These are phyloP conservation scores for Mya arenaria DNA, from an alignment of 1,140 invertebrate species.

Conservation along the genomic window DNA sequence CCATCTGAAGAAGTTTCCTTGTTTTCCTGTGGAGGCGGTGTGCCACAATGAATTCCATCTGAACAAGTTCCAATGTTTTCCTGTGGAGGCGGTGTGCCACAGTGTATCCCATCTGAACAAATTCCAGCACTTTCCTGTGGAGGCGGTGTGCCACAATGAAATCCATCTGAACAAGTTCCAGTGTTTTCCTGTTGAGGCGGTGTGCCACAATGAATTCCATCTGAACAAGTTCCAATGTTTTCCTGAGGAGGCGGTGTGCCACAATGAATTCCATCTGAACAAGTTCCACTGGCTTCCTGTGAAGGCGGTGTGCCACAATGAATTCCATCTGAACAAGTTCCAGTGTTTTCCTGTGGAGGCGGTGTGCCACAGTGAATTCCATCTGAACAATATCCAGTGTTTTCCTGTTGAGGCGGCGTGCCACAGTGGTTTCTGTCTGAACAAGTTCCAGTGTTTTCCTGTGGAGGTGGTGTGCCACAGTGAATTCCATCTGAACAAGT, in stretches of 20 bases:
- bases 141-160: conserved; percentile 47
- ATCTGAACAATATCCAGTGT: conserved; percentile 17
- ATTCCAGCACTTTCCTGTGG: neutral
- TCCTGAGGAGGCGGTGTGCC: conserved; percentile 36
- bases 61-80: conserved; percentile 10
- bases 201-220: conserved; percentile 47
- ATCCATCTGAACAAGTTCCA: conserved; percentile 49
- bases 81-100: conserved; percentile 44
- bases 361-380: conserved; percentile 44
- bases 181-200: conserved; percentile 10
- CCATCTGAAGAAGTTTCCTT: conserved; percentile 17
- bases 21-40: conserved; percentile 10
- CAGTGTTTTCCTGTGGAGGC: conserved; percentile 29
- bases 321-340: conserved; percentile 33
- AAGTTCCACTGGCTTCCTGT: neutral
- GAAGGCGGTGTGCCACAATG: conserved; percentile 50
- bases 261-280: conserved; percentile 51
- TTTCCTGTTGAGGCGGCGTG: conserved; percentile 24
- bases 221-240: neutral
- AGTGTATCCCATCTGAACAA: conserved; percentile 49
- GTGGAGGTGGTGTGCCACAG: conserved; percentile 54
- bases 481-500: conserved; percentile 49
- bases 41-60: conserved; percentile 53
- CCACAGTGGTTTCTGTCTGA: conserved; percentile 45
- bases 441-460: neutral